phyloP scores from a whole-genome alignment of 2,797 vertebrate species.

The Euthynnus affinis region DNA sequence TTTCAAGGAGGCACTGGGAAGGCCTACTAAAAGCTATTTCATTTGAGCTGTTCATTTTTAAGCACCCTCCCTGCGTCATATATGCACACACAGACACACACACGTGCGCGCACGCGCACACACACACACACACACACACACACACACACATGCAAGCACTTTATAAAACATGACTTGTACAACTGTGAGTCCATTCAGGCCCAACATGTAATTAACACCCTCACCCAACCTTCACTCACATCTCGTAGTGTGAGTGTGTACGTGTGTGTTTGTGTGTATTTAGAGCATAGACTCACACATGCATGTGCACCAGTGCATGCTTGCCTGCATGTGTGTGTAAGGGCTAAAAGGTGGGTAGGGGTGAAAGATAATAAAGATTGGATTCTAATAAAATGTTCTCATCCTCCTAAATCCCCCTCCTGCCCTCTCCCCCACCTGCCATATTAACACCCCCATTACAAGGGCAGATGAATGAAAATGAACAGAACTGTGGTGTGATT shows the following conservation, averaged over 20 bases:
- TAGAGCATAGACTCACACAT: slow-evolving; percentile 10
- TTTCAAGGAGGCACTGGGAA: slow-evolving; percentile 82
- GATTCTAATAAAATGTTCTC: slow-evolving; percentile 84
- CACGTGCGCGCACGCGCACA: too few species aligned
- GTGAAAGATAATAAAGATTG: slow-evolving; percentile 83
- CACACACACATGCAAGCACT: background rate
- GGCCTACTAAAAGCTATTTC: slow-evolving; percentile 84
- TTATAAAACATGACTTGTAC: slow-evolving; percentile 48
- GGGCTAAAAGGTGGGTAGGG: slow-evolving; percentile 52
- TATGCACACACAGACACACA: slow-evolving; percentile 5
- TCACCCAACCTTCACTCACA: slow-evolving; percentile 52
- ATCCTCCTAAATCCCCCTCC: slow-evolving; percentile 73
- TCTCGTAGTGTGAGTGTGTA: slow-evolving; percentile 28
- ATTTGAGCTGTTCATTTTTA: slow-evolving; percentile 72
- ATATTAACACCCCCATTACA: slow-evolving; percentile 85
- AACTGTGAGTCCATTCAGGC: slow-evolving; percentile 64
- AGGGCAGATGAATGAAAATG: slow-evolving; percentile 85
- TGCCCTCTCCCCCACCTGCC: slow-evolving; percentile 74
- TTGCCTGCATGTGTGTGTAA: slow-evolving; percentile 38
- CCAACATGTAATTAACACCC: slow-evolving; percentile 73
- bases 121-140: slow-evolving; percentile 6
- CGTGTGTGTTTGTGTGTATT: slow-evolving; percentile 29
- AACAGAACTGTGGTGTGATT: slow-evolving; percentile 83
- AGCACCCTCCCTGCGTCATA: slow-evolving; percentile 11
- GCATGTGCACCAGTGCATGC: slow-evolving; percentile 39